Evolutionary conservation across 2,797 vertebrate genomes (phyloP), one percentile per base, ranked within the genome.

Genomic region (Sebastiscus albofasciatus): DNA sequence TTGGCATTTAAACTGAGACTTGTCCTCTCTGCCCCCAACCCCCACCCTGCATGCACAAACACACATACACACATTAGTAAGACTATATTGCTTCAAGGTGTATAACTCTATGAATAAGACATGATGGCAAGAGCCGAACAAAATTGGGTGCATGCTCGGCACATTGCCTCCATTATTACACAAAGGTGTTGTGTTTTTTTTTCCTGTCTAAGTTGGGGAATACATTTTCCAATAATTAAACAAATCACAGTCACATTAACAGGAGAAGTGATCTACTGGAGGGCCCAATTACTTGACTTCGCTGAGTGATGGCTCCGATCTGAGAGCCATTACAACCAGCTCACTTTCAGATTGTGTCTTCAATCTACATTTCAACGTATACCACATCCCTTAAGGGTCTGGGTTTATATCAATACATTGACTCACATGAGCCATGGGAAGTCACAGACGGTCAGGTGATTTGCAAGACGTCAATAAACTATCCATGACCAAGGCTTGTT

Each of bases 251-350:
- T 16, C 33, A 56, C 58, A 22, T 16, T 26, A 59, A 5, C 39
- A 64, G 56, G 4, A 36, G 20, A 22, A 5, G 8, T 34, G 52
- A n/a, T 69, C 26, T 20, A 16, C 56, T 67, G 46, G 6, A 77
- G 16, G 34, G 24, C n/a, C 67, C 66, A 78, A 83, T 85, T 78
- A 85, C 77, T 83, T 27, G 77, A 80, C 56, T 72, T 56, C 12
- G 13, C 8, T 39, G 62, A 81, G 65, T 8, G 55, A 79, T 67
- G 29, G 10, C 67, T 62, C 18, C 3, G 22, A 34, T 42, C 46
- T 26, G 60, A 78, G 55, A 36, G 65, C 34, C 67, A 27, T 78
- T 69, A 36, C 75, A 29, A 36, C 27, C 66, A 34, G 36, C 49
- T 68, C 81, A 72, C 81, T 82, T 86, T 84, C 74, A 70, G 2